Evolutionary conservation across 2,113 vertebrate species (phyloP).

Genomic region (Centropus unirufus): DNA sequence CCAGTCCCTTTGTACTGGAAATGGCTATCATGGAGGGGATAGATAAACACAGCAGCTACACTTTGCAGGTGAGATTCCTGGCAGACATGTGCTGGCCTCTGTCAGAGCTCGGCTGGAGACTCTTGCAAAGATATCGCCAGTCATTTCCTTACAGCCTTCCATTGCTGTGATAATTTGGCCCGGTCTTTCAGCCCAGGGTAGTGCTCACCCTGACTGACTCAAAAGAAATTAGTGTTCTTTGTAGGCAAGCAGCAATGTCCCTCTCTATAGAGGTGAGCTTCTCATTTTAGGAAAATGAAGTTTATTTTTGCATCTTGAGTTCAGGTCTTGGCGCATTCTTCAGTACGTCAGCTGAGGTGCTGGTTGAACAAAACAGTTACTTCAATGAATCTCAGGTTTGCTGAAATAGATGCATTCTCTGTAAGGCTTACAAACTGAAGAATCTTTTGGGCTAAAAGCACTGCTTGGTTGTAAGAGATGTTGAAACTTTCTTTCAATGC

Average conservation of each 20-base stretch:
- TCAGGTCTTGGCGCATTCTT: too few relatives aligned
- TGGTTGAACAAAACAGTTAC: background rate
- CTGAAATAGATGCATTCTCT: background rate
- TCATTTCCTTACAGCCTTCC: accelerated
- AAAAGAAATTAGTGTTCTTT: too few relatives aligned
- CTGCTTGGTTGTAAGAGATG: background rate
- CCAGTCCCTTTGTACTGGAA: background rate
- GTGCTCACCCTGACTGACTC: too few relatives aligned
- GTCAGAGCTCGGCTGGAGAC: background rate
- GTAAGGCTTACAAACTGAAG: background rate
- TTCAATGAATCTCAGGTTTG: background rate
- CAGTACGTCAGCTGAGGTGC: too few relatives aligned
- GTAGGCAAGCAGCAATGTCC: too few relatives aligned
- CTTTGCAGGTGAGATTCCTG: background rate
- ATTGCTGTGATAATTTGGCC: background rate
- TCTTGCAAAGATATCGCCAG: background rate
- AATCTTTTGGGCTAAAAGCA: background rate
- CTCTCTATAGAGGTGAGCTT: too few relatives aligned
- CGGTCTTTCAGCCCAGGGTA: background rate
- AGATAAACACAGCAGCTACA: background rate
- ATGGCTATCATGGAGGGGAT: background rate
- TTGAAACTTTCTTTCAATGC: background rate
- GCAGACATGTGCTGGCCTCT: background rate
- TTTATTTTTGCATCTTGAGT: too few relatives aligned
- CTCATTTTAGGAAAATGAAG: too few relatives aligned